Evolutionary conservation across 2,888 invertebrate genomes (phyloP).

Genomic region (Molorchus minor): DNA sequence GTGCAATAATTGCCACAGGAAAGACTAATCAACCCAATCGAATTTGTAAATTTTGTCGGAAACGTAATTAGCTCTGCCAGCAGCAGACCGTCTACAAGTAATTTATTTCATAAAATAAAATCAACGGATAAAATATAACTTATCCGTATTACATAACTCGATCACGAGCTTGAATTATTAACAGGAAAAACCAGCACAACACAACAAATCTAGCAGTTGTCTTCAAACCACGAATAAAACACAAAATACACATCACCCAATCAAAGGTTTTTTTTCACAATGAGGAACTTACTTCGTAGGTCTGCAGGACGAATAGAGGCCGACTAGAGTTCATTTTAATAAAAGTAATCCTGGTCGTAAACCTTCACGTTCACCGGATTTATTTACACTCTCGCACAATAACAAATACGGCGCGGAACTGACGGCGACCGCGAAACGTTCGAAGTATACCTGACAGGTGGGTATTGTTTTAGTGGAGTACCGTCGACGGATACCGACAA

Average conservation of each 20-base stretch:
- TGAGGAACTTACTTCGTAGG: constrained; percentile 68
- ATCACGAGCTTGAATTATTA: background rate
- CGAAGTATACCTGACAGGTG: constrained; percentile 13
- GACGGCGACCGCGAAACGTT: constrained; percentile 13
- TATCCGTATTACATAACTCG: too few relatives aligned
- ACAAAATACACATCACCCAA: too few relatives aligned
- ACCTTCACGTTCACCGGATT: constrained; percentile 5
- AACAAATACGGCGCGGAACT: constrained; percentile 14
- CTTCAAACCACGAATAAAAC: too few relatives aligned
- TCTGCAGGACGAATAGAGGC: constrained; percentile 69
- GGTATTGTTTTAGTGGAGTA: constrained; percentile 19
- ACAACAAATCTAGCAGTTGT: too few relatives aligned
- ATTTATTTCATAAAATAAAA: too few relatives aligned
- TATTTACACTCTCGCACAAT: constrained; percentile 7
- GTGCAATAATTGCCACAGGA: too few relatives aligned
- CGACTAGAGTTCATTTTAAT: constrained; percentile 50
- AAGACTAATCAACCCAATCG: too few relatives aligned
- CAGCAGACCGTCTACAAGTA: too few relatives aligned
- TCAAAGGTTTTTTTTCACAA: background rate
- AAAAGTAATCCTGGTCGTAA: background rate
- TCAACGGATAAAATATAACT: too few relatives aligned
- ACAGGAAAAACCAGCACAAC: background rate
- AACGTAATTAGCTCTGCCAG: too few relatives aligned
- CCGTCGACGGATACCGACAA: too few relatives aligned
- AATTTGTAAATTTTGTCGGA: too few relatives aligned